These are phyloP conservation scores for Orgyia antiqua DNA, from an alignment of 2,888 invertebrate genomes.

Conservation along the genomic window DNA sequence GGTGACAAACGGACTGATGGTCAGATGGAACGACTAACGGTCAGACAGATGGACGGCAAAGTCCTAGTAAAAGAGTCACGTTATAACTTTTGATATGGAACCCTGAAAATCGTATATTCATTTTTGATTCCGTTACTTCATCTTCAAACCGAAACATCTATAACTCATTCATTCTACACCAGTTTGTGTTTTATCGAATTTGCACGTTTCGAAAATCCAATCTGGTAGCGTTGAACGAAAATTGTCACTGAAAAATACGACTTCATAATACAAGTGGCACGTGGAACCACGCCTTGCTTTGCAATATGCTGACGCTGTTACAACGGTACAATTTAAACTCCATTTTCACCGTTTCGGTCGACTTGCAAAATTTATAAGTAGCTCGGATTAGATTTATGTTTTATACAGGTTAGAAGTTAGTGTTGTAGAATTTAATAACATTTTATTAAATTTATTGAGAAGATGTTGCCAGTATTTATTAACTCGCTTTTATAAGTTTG, in stretches of 20 bases:
- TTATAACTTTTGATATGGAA: too few species aligned
- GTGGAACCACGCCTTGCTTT: too few species aligned
- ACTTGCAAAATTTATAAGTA: constrained; percentile 50
- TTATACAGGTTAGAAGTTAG: too few species aligned
- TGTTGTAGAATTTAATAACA: too few species aligned
- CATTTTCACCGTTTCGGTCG: constrained; percentile 57
- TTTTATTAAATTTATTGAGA: too few species aligned
- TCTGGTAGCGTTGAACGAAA: constrained; percentile 64
- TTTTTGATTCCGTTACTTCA: constrained; percentile 16
- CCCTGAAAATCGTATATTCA: too few species aligned
- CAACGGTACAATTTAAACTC: constrained; percentile 52
- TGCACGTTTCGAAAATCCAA: constrained; percentile 74
- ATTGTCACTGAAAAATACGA: constrained; percentile 70
- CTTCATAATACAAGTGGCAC: constrained; percentile 65
- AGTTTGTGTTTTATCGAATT: constrained; percentile 62
- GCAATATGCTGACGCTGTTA: constrained; percentile 66
- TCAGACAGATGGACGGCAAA: too few species aligned
- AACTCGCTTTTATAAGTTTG: too few species aligned
- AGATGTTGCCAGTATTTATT: too few species aligned
- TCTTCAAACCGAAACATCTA: constrained; percentile 25
- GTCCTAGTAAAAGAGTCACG: too few species aligned
- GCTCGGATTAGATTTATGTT: constrained; percentile 16
- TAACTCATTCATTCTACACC: constrained; percentile 41
- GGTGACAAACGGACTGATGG: too few species aligned
- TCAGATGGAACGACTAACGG: too few species aligned